Base-by-base conservation (phyloP, 2,113 vertebrate species). In the Eulemur macaco region DNA sequence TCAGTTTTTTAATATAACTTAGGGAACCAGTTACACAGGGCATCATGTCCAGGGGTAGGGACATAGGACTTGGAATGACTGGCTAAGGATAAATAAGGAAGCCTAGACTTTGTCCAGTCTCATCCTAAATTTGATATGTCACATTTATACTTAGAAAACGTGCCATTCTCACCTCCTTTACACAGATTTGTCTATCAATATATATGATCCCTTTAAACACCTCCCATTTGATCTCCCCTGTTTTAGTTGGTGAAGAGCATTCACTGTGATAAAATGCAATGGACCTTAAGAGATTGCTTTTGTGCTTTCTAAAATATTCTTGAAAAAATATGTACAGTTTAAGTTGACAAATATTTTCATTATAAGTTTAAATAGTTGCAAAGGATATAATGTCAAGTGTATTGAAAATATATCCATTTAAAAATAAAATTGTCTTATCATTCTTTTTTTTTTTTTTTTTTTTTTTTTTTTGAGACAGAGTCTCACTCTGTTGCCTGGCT, bases 71-170 rank as follows among this genome's bases (percentile, higher is more conserved):
- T 29, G 18, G 10, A 5, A 25, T 42, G 50, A 83, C 34, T 34
- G 45, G 12, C 12, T n/a, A 13, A 56, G 17, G 23, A 18, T 34
- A 71, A 50, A 39, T 11, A 52, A 82, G 31, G 10, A 64, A 54
- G 39, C 37, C n/a, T 37, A 64, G 17, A 71, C 12, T 15, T 15
- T 45, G 56, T 86, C 11, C 23, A 50, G 11, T n/a, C 17, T 76
- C 21, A 64, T 73, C 8, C 13, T 45, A 81, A 66, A 37, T 13
- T 50, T 84, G 56, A 47, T 6, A 39, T 50, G 14, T 23, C 56
- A 81, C 10, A 54, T 93, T 83, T 82, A 78, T 80, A 58, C 27
- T 93, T 85, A 86, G 71, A 93, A 87, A 74, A 88, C 20, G 34
- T 56, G 68, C 50, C 15, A 54, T 82, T 11, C 27, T 85, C 12